Evolutionary conservation across 1,140 invertebrate species (phyloP), one percentile per base, ranked within the genome.

Genomic region (Zophobas morio): DNA sequence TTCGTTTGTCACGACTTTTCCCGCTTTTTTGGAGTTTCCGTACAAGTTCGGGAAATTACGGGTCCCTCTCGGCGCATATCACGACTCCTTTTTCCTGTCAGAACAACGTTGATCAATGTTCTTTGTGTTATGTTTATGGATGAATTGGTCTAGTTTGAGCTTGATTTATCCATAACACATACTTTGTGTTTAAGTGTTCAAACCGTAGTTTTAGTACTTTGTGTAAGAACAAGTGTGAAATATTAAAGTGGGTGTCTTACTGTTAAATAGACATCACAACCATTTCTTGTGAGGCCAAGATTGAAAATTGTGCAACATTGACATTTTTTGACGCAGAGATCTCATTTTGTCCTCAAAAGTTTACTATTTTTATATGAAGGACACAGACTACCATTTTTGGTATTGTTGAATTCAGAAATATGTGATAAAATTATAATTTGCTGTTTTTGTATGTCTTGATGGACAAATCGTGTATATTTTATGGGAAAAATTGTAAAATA

Each of bases 401-500:
- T 20, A 20, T 20, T 20, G 20, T 20, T 79, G 75, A 81, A 81
- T 78, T 78, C 75, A 40, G 78, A 78, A 70, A 77, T 79, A 73
- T 84, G 83, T 84, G 83, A 84, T 84, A 82, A 82, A 79, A 74
- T 75, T 82, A 75, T 81, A 42, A 63, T 63, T 63, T 63, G 56
- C 47, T 80, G 40, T 80, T 78, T 75, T 72, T 63, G 70, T 70
- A 53, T 70, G 60, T 66, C 63, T 70, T 8, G n/a, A 70, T 66
- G 60, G 32, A 76, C 34, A 76, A 56, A 71, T 76, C 75, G 54
- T 77, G 70, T 83, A 82, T 84, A 84, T 83, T 84, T 84, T 79
- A 84, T 79, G 83, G 81, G 76, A 81, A 75, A 80, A 73, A 82
- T 79, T 84, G 80, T 82, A 82, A 79, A 83, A 81, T 57, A 81